Evolutionary conservation across 2,888 invertebrate genomes (phyloP).

Genomic region (Ophion ellenae): DNA sequence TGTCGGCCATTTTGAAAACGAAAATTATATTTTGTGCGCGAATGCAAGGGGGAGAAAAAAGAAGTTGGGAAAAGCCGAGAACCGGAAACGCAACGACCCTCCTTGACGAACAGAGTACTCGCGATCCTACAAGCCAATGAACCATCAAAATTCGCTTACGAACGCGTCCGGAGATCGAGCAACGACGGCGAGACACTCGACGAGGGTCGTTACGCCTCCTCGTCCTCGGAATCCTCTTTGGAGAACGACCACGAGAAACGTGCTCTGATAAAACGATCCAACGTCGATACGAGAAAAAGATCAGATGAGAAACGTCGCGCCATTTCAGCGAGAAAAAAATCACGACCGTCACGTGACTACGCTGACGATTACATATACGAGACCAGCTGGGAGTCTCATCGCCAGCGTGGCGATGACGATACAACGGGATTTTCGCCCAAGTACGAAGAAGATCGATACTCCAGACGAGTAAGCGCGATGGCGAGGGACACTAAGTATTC

Average conservation of each 20-base stretch:
- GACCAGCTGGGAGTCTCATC: conserved; percentile 70
- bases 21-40: neutral
- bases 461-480: conserved; percentile 45
- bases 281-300: neutral
- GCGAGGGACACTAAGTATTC: conserved; percentile 71
- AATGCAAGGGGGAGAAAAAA: neutral
- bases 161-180: conserved; percentile 29
- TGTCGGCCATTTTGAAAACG: neutral
- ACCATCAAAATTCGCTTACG: conserved; percentile 47
- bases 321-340: conserved; percentile 31
- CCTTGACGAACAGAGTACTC: conserved; percentile 71
- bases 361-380: conserved; percentile 67
- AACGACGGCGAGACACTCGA: conserved; percentile 55
- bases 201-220: conserved; percentile 62
- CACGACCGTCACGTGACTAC: conserved; percentile 49
- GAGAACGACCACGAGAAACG: conserved; percentile 44
- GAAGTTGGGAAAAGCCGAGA: neutral
- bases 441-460: conserved; percentile 22
- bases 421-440: neutral
- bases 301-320: conserved; percentile 42
- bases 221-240: conserved; percentile 63
- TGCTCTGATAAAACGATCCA: conserved; percentile 23
- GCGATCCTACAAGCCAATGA: conserved; percentile 67
- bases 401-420: conserved; percentile 54
- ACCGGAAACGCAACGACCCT: conserved; percentile 61